A percentile compares a stretch with the other conserved stretches of the same genome.
These are phyloP conservation scores for Agonopterix heracliana DNA, from an alignment of 2,888 invertebrate species.

Conservation along the genomic window DNA sequence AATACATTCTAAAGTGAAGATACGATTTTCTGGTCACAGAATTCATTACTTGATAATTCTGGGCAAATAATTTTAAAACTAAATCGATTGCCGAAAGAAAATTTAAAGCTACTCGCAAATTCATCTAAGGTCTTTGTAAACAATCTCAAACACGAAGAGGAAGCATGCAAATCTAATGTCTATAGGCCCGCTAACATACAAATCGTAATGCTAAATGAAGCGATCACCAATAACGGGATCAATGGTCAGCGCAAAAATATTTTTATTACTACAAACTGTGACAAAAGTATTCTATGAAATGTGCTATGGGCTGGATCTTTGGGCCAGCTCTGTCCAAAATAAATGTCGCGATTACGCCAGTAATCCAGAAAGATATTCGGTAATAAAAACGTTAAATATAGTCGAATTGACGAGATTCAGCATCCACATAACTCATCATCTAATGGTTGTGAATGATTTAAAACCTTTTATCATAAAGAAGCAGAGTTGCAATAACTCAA, in stretches of 20 bases:
- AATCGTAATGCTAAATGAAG: conserved; percentile 66
- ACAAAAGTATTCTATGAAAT: conserved; percentile 54
- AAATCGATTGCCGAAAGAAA: conserved; percentile 38
- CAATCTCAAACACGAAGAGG: conserved; percentile 41
- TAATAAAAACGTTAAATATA: conserved; percentile 72
- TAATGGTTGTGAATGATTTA: conserved; percentile 73
- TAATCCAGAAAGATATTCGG: conserved; percentile 65
- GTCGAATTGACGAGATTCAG: conserved; percentile 66
- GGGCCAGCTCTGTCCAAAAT: conserved; percentile 46
- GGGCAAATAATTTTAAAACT: conserved; percentile 11
- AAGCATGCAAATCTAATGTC: conserved; percentile 70
- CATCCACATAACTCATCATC: conserved; percentile 70
- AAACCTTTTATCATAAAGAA: conserved; percentile 74
- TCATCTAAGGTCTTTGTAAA: conserved; percentile 34
- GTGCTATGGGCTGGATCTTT: conserved; percentile 38
- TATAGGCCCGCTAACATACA: conserved; percentile 59
- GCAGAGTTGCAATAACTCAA: conserved; percentile 70
- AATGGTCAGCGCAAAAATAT: conserved; percentile 69
- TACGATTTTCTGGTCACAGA: conserved; percentile 4
- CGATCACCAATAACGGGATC: conserved; percentile 64
- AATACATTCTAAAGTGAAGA: background rate
- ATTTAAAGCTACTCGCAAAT: conserved; percentile 36
- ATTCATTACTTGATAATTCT: conserved; percentile 25
- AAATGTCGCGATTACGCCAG: conserved; percentile 53
- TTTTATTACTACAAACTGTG: conserved; percentile 61